Percentiles rank a stretch among this genome's conserved stretches.
Conservation (phyloP, 1,140 invertebrate genomes). For the Aricia agestis region DNA sequence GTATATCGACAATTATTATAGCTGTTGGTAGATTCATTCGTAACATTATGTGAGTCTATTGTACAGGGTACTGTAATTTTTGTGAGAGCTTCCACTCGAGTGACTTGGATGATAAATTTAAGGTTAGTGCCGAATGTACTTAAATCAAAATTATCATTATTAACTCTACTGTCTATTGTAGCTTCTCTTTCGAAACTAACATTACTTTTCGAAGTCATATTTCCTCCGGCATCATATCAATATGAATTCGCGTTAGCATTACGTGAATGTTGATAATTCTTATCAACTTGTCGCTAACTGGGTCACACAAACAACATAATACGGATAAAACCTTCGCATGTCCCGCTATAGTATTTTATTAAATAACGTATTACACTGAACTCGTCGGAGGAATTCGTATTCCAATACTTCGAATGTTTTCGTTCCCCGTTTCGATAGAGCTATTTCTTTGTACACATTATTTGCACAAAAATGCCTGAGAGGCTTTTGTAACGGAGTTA, state of each 20-base stretch:
- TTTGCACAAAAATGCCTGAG: background rate
- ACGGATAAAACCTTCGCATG: conserved; percentile 14
- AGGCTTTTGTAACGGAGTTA: conserved; percentile 1
- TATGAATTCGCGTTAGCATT: background rate
- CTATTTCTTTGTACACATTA: conserved; percentile 7
- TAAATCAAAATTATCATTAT: background rate
- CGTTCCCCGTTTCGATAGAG: background rate
- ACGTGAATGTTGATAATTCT: conserved; percentile 14
- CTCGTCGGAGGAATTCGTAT: conserved; percentile 7
- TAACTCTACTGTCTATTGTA: background rate
- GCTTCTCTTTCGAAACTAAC: background rate
- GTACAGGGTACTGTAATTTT: background rate
- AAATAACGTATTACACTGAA: conserved; percentile 3
- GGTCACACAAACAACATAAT: conserved; percentile 13
- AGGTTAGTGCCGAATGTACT: background rate
- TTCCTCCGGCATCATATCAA: background rate
- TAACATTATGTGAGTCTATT: too few relatives aligned
- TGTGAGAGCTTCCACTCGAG: background rate
- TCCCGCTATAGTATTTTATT: conserved; percentile 7
- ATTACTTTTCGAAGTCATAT: background rate
- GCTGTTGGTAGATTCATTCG: too few relatives aligned
- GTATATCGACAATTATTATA: too few relatives aligned
- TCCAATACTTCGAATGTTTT: conserved; percentile 7
- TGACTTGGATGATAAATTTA: background rate
- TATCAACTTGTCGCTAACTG: conserved; percentile 8